A percentile compares a stretch with the other conserved stretches of the same genome.
Conservation (phyloP, 2,888 invertebrate species). For the Onthophagus sagittarius region DNA sequence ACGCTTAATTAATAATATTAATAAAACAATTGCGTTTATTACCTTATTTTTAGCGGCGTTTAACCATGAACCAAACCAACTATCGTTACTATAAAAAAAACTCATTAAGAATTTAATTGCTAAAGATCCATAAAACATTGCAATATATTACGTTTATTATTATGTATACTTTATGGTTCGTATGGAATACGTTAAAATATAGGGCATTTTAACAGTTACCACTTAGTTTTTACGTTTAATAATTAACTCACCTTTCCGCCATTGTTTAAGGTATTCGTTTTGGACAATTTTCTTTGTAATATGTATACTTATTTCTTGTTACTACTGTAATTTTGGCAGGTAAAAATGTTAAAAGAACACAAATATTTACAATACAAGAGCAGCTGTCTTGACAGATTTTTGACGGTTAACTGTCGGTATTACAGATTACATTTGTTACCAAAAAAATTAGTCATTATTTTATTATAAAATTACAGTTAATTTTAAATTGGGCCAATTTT, state of each 20-base stretch:
- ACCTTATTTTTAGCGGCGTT: conserved; percentile 49
- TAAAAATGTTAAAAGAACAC: conserved; percentile 21
- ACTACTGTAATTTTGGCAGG: conserved; percentile 30
- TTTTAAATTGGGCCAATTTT: too few relatives aligned
- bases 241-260: conserved; percentile 34
- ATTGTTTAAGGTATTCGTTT: conserved; percentile 21
- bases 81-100: conserved; percentile 33
- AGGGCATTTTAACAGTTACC: conserved; percentile 15
- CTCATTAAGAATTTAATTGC: not conserved
- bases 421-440: too few relatives aligned
- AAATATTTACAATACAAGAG: conserved; percentile 27
- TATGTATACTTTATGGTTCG: conserved; percentile 3
- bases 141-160: not conserved
- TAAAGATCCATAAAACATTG: conserved; percentile 11
- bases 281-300: not conserved
- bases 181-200: not conserved
- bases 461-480: too few relatives aligned
- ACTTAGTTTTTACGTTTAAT: not conserved
- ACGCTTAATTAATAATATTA: conserved; percentile 24
- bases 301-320: conserved; percentile 21
- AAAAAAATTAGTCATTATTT: too few relatives aligned
- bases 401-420: too few relatives aligned
- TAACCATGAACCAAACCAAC: conserved; percentile 48
- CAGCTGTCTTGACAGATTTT: conserved; percentile 18
- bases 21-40: conserved; percentile 14